A percentile compares a stretch with the other conserved stretches of the same genome.
These are phyloP conservation scores for Sinella curviseta DNA, from an alignment of 1,140 invertebrate species.

Conservation along the genomic window DNA sequence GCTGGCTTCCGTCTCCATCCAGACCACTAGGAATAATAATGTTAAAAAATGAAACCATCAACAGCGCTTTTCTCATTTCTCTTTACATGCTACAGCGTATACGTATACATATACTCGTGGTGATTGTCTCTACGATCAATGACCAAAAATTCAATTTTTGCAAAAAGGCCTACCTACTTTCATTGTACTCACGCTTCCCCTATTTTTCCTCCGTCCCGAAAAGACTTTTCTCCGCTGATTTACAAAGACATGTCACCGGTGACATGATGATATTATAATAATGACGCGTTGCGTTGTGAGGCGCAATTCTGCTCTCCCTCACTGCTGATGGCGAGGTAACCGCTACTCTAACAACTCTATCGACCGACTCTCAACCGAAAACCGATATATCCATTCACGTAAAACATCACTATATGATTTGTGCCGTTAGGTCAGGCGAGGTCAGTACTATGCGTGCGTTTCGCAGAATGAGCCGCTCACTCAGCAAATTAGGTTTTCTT, in stretches of 20 bases:
- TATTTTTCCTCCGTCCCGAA: background rate
- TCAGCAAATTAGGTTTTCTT: too few relatives aligned
- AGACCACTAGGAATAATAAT: too few relatives aligned
- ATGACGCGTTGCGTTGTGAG: background rate
- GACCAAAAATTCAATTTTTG: background rate
- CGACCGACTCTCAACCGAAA: too few relatives aligned
- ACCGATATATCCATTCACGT: too few relatives aligned
- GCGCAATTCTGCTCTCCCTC: background rate
- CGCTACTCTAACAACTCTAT: background rate
- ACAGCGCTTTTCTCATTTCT: too few relatives aligned
- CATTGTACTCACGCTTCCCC: background rate
- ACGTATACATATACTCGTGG: too few relatives aligned
- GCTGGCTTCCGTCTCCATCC: too few relatives aligned
- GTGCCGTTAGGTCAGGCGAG: background rate
- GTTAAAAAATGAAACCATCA: too few relatives aligned
- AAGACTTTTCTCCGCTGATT: background rate
- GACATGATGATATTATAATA: background rate
- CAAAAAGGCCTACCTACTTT: background rate
- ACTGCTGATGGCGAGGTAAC: background rate
- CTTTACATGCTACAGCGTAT: too few relatives aligned
- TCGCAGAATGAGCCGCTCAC: too few relatives aligned
- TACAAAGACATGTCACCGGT: background rate
- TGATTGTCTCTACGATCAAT: too few relatives aligned
- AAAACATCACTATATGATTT: too few relatives aligned
- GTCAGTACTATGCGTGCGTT: background rate